Base-by-base conservation (phyloP, 1,140 invertebrate species). In the Papilio aristodemus region DNA sequence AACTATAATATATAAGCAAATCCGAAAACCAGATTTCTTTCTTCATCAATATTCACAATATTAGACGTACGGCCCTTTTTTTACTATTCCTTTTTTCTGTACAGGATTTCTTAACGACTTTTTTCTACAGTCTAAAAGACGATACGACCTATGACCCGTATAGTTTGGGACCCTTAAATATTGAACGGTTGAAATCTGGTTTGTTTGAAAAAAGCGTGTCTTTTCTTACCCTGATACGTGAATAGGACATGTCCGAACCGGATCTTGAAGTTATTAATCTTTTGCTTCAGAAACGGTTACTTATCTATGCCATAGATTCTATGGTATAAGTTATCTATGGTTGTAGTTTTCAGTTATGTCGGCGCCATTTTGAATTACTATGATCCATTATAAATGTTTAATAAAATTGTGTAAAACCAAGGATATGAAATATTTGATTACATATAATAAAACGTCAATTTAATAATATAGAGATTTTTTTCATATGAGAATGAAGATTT, bases 31-130 rank as follows among this genome's bases (percentile, higher is more conserved):
- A 84, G 87, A 90, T 90, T 88, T 71, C 76, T 82, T 90, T 89
- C 86, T 88, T 89, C 87, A 91, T 91, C 89, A 91, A 91, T 91
- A 91, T 91, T 89, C 89, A 91, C 87, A 85, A 91, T 91, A 89
- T 88, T 83, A 86, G 79, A 78, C 68, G 85, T 84, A 83, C 36
- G 85, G 81, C 86, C 85, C 82, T 87, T 87, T 87, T n/a, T 89
- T 87, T 79, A 77, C 71, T 67, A 70, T 32, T 8, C 5, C 8
- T 73, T 60, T 80, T 88, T 86, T 88, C 84, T 78, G 70, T 82
- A 81, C 77, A 79, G 76, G 81, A 79, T 80, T n/a, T 79, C 70
- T 74, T 82, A 88, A 88, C 87, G 86, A 82, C 83, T 85, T 90
- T 90, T 89, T 90, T 87, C 80, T 80, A 78, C 78, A 59, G 67